Evolutionary conservation across 2,888 invertebrate genomes (phyloP).

Genomic region (Ophonus ardosiacus): DNA sequence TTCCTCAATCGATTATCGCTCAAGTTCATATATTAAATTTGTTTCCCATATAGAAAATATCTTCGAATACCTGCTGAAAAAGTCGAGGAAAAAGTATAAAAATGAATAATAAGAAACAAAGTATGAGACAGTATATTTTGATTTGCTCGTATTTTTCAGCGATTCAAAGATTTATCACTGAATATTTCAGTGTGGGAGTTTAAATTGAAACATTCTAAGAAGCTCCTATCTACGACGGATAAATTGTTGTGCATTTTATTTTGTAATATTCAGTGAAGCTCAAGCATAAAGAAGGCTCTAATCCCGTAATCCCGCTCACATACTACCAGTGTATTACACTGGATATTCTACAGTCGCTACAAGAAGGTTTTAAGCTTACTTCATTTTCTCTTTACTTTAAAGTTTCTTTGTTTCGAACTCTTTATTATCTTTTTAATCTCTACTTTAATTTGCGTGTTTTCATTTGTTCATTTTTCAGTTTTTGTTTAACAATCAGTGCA

Average conservation of each 20-base stretch:
- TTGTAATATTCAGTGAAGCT: conserved; percentile 21
- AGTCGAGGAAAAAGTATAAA: too few relatives aligned
- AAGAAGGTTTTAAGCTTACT: background rate
- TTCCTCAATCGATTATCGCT: too few relatives aligned
- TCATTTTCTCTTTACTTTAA: too few relatives aligned
- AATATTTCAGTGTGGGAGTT: too few relatives aligned
- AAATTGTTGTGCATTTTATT: background rate
- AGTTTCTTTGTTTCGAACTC: background rate
- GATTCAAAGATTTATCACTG: too few relatives aligned
- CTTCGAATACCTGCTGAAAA: too few relatives aligned
- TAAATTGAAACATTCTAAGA: too few relatives aligned
- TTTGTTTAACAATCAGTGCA: background rate
- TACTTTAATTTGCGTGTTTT: background rate
- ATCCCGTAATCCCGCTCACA: conserved; percentile 15
- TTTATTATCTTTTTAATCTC: background rate
- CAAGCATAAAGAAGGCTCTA: background rate
- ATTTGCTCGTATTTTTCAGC: too few relatives aligned
- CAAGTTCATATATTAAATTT: too few relatives aligned
- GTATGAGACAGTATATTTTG: too few relatives aligned
- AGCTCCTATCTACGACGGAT: background rate
- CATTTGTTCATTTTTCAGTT: background rate
- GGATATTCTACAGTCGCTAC: background rate
- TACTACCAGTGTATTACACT: background rate
- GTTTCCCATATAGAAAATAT: too few relatives aligned
- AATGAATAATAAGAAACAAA: too few relatives aligned